Evolutionary conservation across 1,140 invertebrate genomes (phyloP).

Genomic region (Rhynchophorus ferrugineus): DNA sequence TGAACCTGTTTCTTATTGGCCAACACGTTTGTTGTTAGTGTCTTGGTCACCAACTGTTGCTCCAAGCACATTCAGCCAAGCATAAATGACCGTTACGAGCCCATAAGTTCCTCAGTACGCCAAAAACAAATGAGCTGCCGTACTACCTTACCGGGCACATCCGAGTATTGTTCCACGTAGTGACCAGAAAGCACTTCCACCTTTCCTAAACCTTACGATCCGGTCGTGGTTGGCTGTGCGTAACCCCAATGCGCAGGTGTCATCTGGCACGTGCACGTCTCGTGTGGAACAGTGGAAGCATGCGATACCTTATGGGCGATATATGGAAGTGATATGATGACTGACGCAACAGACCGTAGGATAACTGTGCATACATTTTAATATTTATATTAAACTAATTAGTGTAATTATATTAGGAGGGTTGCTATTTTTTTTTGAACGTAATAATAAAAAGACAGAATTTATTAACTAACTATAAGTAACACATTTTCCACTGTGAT

Average conservation of each 20-base stretch:
- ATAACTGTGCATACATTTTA: background rate
- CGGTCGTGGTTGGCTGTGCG: background rate
- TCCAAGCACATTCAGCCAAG: background rate
- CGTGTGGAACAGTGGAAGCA: background rate
- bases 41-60: background rate
- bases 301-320: background rate
- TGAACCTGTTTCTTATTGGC: no score
- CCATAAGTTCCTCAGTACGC: background rate
- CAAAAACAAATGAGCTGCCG: background rate
- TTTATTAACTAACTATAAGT: background rate
- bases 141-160: background rate
- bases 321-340: background rate
- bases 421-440: background rate
- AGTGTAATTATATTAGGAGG: background rate
- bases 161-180: background rate
- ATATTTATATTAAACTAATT: background rate
- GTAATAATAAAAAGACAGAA: background rate
- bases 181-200: background rate
- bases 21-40: background rate
- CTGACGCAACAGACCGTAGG: background rate
- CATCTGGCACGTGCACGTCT: conserved; percentile 2
- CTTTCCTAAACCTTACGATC: background rate
- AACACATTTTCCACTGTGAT: background rate
- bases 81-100: background rate
- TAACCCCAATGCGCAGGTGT: background rate